Conservation (phyloP, 2,888 invertebrate species). For the Gastrophysa polygoni region DNA sequence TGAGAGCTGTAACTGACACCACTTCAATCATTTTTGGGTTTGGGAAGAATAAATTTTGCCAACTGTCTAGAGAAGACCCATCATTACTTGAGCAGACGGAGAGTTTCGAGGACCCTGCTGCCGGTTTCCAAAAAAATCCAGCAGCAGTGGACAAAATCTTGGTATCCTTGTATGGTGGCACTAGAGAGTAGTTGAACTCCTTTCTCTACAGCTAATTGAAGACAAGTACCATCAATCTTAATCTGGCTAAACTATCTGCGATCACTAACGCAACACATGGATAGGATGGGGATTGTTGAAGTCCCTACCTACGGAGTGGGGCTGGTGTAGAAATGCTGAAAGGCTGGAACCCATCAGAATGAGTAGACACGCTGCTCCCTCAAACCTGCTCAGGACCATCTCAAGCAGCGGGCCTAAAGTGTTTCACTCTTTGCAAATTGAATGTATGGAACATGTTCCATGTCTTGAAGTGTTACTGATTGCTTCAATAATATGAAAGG, state of each 20-base stretch:
- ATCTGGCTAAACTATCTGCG: background rate
- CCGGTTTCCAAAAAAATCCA: background rate
- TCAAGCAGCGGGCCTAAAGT: too few species aligned
- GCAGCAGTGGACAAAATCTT: slow-evolving; percentile 5
- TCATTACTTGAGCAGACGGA: slow-evolving; percentile 2
- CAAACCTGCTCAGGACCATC: too few species aligned
- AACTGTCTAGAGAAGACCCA: slow-evolving; percentile 1
- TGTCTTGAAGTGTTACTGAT: too few species aligned
- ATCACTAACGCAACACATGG: background rate
- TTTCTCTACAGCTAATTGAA: background rate
- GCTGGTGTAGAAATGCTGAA: too few species aligned
- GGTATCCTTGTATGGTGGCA: slow-evolving; percentile 2
- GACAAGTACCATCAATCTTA: background rate
- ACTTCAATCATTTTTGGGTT: slow-evolving; percentile 1
- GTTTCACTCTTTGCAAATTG: too few species aligned
- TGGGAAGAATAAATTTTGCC: slow-evolving; percentile 5
- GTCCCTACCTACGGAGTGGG: too few species aligned
- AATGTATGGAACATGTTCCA: too few species aligned
- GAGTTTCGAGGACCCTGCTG: slow-evolving; percentile 6
- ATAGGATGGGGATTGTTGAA: too few species aligned
- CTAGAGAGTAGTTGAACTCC: background rate
- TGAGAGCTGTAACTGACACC: background rate
- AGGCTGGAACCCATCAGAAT: too few species aligned
- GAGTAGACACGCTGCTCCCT: too few species aligned
- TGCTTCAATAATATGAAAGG: too few species aligned